Evolutionary conservation across 2,888 invertebrate species (phyloP).

Genomic region (Trilocha varians): DNA sequence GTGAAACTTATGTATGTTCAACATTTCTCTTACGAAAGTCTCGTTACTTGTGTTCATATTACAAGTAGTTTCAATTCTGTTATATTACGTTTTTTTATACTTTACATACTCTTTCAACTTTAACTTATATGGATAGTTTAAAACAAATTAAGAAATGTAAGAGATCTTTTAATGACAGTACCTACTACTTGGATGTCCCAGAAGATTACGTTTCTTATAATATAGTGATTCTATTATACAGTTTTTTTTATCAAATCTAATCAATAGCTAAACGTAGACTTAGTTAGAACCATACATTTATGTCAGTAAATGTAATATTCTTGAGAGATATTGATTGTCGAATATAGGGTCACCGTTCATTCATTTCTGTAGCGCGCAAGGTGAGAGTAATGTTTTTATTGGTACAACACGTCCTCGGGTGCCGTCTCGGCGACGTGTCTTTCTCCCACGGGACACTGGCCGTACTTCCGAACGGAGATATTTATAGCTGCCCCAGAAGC

Average conservation of each 20-base stretch:
- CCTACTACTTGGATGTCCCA: too few species aligned
- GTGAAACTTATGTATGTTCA: conserved; percentile 61
- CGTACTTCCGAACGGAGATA: conserved; percentile 71
- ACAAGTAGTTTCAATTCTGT: too few species aligned
- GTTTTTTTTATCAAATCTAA: too few species aligned
- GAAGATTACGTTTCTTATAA: too few species aligned
- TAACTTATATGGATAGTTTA: too few species aligned
- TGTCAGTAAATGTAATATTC: conserved; percentile 35
- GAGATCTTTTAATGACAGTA: too few species aligned
- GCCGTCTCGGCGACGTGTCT: conserved; percentile 54
- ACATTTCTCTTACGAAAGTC: conserved; percentile 61
- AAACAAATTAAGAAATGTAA: too few species aligned
- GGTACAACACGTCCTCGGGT: conserved; percentile 62
- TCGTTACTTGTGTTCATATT: conserved; percentile 42
- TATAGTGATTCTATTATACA: too few species aligned
- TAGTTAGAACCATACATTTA: neutral
- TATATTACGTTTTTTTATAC: too few species aligned
- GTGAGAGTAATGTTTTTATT: conserved; percentile 66
- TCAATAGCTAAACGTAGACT: neutral
- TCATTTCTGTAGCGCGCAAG: conserved; percentile 34
- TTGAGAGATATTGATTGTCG: conserved; percentile 64
- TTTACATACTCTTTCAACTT: too few species aligned
- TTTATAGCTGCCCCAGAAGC: conserved; percentile 72
- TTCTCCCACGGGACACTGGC: conserved; percentile 67
- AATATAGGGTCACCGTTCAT: conserved; percentile 31